These are phyloP conservation scores for Phrynocephalus forsythii DNA, from an alignment of 2,797 vertebrate species.

Conservation along the genomic window DNA sequence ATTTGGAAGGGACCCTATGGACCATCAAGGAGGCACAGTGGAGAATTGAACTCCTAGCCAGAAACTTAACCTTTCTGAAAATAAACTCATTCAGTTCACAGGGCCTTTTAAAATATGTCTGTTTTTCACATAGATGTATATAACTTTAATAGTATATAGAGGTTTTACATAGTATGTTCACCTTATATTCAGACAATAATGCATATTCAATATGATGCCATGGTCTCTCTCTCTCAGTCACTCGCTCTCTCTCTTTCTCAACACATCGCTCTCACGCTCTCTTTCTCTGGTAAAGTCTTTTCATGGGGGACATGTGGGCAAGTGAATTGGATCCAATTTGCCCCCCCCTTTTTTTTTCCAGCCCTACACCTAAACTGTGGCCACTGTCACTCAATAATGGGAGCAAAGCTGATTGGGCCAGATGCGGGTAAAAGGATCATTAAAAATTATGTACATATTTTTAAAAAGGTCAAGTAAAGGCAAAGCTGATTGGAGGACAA, in stretches of 20 bases:
- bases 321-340: background rate
- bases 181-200: background rate
- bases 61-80: background rate
- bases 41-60: too few relatives aligned
- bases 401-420: conserved; percentile 70
- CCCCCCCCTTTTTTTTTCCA: background rate
- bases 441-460: background rate
- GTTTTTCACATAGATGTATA: background rate
- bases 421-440: background rate
- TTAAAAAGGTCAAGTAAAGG: background rate
- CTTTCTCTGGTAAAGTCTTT: background rate
- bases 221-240: background rate
- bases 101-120: background rate
- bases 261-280: too few relatives aligned
- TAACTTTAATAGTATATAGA: background rate
- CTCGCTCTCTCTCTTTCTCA: background rate
- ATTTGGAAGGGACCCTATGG: too few relatives aligned
- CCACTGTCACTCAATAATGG: conserved; percentile 51
- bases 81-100: background rate
- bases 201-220: background rate
- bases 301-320: background rate
- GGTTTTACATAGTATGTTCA: background rate
- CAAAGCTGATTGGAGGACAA: background rate
- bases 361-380: background rate
- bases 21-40: too few relatives aligned